Conservation (phyloP, 2,113 vertebrate genomes). For the Menura novaehollandiae region DNA sequence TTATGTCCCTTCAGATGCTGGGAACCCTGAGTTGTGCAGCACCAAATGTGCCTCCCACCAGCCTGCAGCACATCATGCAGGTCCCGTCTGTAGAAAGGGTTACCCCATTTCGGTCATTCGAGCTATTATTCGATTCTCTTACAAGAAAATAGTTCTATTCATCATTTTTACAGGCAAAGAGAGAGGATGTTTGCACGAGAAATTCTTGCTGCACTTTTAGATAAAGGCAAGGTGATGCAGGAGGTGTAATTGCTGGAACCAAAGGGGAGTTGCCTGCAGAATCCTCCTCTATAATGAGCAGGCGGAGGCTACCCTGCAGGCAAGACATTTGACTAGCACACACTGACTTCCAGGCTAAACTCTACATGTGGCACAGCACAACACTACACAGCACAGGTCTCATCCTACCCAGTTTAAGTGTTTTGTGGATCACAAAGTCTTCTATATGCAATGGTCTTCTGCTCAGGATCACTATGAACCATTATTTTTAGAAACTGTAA, state of each 20-base stretch:
- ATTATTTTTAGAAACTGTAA: background rate
- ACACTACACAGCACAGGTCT: background rate
- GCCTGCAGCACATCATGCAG: background rate
- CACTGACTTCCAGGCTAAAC: background rate
- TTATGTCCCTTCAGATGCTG: background rate
- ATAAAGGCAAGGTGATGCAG: background rate
- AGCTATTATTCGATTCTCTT: background rate
- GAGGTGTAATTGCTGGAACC: background rate
- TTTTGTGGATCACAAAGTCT: background rate
- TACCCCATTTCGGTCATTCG: accelerated
- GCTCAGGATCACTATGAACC: background rate
- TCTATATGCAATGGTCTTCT: background rate
- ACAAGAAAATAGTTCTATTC: background rate
- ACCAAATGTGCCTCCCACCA: background rate
- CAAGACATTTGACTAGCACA: background rate
- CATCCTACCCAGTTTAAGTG: background rate
- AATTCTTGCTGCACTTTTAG: background rate
- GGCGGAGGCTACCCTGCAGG: background rate
- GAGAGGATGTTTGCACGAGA: background rate
- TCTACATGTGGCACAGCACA: background rate
- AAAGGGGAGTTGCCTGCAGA: background rate
- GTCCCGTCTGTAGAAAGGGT: accelerated
- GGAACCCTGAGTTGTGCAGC: background rate
- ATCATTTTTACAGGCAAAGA: background rate
- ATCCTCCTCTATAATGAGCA: background rate